Conservation (phyloP, 2,888 invertebrate genomes). For the Tinea semifulvella region DNA sequence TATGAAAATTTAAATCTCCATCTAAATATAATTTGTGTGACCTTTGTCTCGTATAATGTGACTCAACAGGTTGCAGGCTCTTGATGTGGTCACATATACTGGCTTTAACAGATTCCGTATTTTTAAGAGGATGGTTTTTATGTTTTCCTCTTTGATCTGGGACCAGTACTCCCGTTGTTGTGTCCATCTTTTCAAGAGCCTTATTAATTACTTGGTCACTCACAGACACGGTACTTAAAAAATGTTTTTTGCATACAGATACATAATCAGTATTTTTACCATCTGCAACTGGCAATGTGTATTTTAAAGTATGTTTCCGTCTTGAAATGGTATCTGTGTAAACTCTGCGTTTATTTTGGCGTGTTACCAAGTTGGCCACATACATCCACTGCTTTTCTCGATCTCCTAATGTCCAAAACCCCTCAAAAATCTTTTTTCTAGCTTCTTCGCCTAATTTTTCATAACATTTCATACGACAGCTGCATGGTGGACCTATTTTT, state of each 20-base stretch:
- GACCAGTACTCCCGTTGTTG: constrained; percentile 10
- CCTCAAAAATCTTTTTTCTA: constrained; percentile 13
- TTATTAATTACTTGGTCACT: constrained; percentile 14
- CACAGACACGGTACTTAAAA: constrained; percentile 15
- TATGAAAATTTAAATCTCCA: constrained; percentile 13
- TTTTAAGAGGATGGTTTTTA: neutral
- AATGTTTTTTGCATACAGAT: constrained; percentile 16
- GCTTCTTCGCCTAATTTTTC: constrained; percentile 13
- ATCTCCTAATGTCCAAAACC: constrained; percentile 15
- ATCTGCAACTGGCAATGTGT: constrained; percentile 11
- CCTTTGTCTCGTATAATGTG: constrained; percentile 12
- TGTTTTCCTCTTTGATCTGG: constrained; percentile 15
- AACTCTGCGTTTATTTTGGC: constrained; percentile 15
- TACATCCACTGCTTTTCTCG: constrained; percentile 16
- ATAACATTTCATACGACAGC: constrained; percentile 13
- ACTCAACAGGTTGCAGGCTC: constrained; percentile 1
- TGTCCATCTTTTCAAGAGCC: constrained; percentile 14
- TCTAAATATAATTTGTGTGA: constrained; percentile 13
- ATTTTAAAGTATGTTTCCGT: constrained; percentile 16
- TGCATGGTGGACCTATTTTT: neutral
- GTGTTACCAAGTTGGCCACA: constrained; percentile 11
- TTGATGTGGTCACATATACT: constrained; percentile 16
- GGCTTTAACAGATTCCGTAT: constrained; percentile 14
- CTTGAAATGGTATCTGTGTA: constrained; percentile 14
- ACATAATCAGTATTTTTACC: neutral